Percentiles rank a stretch among this genome's conserved stretches.
Evolutionary conservation across 1,140 invertebrate genomes (phyloP).

Genomic region (Idris sp.): DNA sequence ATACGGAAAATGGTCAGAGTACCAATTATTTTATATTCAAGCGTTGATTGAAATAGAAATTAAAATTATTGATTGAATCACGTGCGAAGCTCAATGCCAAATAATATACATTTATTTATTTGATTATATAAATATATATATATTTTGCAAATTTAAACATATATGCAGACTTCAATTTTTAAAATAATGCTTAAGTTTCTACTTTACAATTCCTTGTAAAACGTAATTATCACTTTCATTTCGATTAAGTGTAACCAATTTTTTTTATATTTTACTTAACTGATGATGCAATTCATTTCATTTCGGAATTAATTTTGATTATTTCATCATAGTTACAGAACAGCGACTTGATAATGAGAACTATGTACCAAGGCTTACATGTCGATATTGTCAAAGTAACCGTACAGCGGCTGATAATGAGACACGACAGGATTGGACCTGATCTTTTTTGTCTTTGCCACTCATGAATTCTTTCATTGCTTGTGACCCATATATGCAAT

Average conservation of each 20-base stretch:
- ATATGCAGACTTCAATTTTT: too few species aligned
- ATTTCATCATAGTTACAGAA: slow-evolving; percentile 24
- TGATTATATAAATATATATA: too few species aligned
- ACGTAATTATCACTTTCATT: too few species aligned
- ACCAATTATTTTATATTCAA: background rate
- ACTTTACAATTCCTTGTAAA: too few species aligned
- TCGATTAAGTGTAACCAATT: too few species aligned
- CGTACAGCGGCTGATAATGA: slow-evolving; percentile 45
- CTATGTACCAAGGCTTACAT: slow-evolving; percentile 27
- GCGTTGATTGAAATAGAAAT: background rate
- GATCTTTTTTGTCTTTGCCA: slow-evolving; percentile 45
- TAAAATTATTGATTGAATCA: slow-evolving; percentile 2
- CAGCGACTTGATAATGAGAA: slow-evolving; percentile 30
- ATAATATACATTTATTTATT: too few species aligned
- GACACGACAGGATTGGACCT: slow-evolving; percentile 47
- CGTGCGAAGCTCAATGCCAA: background rate
- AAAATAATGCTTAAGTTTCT: too few species aligned
- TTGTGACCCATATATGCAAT: slow-evolving; percentile 60
- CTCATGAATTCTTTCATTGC: slow-evolving; percentile 53
- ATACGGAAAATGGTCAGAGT: background rate
- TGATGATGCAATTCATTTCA: background rate
- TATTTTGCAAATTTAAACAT: too few species aligned
- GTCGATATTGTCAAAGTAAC: slow-evolving; percentile 48
- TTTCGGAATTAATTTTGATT: slow-evolving; percentile 10
- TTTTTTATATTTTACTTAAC: too few species aligned